Evolutionary conservation across 2,113 vertebrate species (phyloP).

Genomic region (Ictalurus furcatus): DNA sequence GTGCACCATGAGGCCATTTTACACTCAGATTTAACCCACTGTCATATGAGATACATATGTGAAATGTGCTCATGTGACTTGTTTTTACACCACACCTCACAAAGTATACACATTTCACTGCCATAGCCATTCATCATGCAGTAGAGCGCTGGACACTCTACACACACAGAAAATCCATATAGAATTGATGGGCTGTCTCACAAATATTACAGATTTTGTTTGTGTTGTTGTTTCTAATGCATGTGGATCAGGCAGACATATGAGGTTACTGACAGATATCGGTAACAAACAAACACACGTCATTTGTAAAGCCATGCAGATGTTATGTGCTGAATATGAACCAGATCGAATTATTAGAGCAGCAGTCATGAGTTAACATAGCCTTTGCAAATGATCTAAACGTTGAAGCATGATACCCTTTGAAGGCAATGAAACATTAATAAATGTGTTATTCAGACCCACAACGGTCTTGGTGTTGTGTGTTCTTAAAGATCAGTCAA

Average conservation of each 20-base stretch:
- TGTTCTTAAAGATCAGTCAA: background rate
- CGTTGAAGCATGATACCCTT: background rate
- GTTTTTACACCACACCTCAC: background rate
- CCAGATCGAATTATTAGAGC: background rate
- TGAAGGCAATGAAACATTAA: background rate
- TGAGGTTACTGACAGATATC: background rate
- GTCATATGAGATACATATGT: background rate
- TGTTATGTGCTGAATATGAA: background rate
- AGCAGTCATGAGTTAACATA: constrained; percentile 6
- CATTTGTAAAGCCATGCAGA: background rate
- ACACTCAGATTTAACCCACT: background rate
- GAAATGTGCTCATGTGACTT: background rate
- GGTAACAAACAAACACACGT: background rate
- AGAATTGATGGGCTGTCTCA: background rate
- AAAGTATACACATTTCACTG: background rate
- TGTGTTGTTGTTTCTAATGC: background rate
- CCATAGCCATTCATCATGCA: background rate
- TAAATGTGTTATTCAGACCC: background rate
- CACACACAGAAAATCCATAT: background rate
- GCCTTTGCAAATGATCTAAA: background rate
- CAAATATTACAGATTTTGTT: background rate
- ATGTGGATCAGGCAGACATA: background rate
- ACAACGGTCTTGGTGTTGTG: background rate
- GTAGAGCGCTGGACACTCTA: background rate
- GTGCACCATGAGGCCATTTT: background rate